These are phyloP conservation scores for Zhengitettix transpicula DNA, from an alignment of 2,888 invertebrate genomes.

Conservation along the genomic window DNA sequence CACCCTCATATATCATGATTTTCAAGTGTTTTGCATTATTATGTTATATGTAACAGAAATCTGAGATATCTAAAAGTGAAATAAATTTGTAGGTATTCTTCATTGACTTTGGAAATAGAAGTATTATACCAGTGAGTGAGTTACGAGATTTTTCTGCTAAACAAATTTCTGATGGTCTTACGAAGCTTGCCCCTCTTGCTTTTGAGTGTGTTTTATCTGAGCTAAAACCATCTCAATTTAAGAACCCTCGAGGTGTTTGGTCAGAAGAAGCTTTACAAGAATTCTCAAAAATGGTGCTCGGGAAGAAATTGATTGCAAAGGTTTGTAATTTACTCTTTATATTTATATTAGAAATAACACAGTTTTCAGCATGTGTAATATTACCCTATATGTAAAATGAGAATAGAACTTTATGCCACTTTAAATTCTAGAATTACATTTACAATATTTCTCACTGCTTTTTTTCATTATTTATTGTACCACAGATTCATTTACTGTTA, in stretches of 20 bases:
- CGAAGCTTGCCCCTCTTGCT: slow-evolving; percentile 37
- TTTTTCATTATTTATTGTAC: neutral
- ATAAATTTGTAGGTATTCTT: slow-evolving; percentile 40
- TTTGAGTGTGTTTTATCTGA: slow-evolving; percentile 54
- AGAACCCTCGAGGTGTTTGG: slow-evolving; percentile 45
- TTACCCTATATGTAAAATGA: no score
- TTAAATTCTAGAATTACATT: neutral
- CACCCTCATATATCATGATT: no score
- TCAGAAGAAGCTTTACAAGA: slow-evolving; percentile 30
- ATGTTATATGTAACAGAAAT: no score
- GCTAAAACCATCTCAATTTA: slow-evolving; percentile 47
- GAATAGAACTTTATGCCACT: neutral
- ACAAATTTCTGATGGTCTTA: slow-evolving; percentile 16
- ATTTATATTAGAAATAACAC: no score
- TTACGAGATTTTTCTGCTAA: slow-evolving; percentile 27
- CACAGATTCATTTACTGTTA: neutral
- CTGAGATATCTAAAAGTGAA: no score
- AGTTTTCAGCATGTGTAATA: no score
- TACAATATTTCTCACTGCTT: neutral
- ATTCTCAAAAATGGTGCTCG: slow-evolving; percentile 23
- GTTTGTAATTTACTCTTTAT: neutral
- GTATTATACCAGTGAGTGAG: slow-evolving; percentile 27
- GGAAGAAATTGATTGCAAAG: neutral
- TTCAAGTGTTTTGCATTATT: no score
- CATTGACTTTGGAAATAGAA: slow-evolving; percentile 60